A percentile compares a stretch with the other conserved stretches of the same genome.
Conservation (phyloP, 2,113 vertebrate species). For the Nesogale talazaci region DNA sequence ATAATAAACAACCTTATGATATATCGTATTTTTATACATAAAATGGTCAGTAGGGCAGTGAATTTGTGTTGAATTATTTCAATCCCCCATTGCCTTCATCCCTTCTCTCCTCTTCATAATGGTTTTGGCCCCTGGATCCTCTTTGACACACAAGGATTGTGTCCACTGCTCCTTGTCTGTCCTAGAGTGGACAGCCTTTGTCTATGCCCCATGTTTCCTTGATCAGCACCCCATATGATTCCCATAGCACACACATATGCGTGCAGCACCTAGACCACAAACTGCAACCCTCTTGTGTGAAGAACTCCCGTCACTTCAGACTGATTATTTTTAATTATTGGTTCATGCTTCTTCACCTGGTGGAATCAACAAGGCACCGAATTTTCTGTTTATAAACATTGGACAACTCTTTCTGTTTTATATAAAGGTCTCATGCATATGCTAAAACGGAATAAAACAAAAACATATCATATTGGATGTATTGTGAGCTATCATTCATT, state of each 20-base stretch:
- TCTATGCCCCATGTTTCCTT: background rate
- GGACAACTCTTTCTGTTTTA: background rate
- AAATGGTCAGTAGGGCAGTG: too few relatives aligned
- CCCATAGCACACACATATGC: background rate
- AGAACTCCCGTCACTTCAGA: background rate
- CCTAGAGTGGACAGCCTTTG: background rate
- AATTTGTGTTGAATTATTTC: too few relatives aligned
- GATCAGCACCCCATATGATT: background rate
- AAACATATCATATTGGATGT: background rate
- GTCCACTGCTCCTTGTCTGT: background rate
- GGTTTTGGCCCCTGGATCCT: background rate
- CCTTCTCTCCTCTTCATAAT: background rate
- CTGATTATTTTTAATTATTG: slow-evolving; percentile 39
- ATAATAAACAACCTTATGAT: too few relatives aligned
- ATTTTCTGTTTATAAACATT: slow-evolving; percentile 23
- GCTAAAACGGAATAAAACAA: background rate
- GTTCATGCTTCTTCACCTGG: background rate
- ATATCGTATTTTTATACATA: too few relatives aligned
- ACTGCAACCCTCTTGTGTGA: background rate
- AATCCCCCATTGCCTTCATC: background rate
- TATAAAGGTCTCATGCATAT: background rate
- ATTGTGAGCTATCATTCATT: slow-evolving; percentile 6
- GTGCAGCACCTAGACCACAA: background rate
- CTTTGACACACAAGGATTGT: background rate
- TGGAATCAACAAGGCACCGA: background rate